Base-by-base conservation (phyloP, 2,888 invertebrate species). In the Agrypnus murinus region DNA sequence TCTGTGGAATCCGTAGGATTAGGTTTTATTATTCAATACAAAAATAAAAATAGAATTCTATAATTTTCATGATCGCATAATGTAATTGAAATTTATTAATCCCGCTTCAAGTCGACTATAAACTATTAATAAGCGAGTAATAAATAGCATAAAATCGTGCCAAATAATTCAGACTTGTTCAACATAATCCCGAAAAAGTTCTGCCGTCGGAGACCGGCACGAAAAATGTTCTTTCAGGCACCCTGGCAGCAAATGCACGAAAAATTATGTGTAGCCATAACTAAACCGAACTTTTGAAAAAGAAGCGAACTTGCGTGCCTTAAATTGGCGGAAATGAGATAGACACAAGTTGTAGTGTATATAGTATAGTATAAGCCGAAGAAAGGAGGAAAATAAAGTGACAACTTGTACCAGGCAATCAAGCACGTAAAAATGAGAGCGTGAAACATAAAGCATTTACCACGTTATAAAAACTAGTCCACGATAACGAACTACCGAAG, bases 351-450 rank as follows among this genome's bases (percentile, higher is more conserved):
- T 64, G 70, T 66, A 68, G 72, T 67, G 71, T 60, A 69, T 75
- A 80, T 78, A 25, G 25, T 25, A 25, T 25, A 25, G 25, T 25
- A 25, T 25, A 25, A 25, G 25, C 25, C 67, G 78, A 81, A 82
- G 81, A 82, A 82, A 81, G 81, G 79, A 79, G 77, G 79, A 80
- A 82, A 81, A 80, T 78, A 80, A 77, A 81, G 82, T 79, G 83
- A 82, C 83, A 81, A 81, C 80, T 78, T 82, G 84, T 84, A 83
- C 84, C 84, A 84, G 83, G 82, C 82, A 75, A 77, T 79, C 67
- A 74, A 74, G 69, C 73, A 70, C 69, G 69, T 72, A 74, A 74
- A 76, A 76, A 78, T 77, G 76, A 75, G 77, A 76, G 77, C 80
- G 81, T 82, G 81, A 82, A 82, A 83, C 81, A 83, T 81, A 81